A percentile compares a stretch with the other conserved stretches of the same genome.
phyloP scores from a whole-genome alignment of 2,888 invertebrate species.

The Tholera decimalis region DNA sequence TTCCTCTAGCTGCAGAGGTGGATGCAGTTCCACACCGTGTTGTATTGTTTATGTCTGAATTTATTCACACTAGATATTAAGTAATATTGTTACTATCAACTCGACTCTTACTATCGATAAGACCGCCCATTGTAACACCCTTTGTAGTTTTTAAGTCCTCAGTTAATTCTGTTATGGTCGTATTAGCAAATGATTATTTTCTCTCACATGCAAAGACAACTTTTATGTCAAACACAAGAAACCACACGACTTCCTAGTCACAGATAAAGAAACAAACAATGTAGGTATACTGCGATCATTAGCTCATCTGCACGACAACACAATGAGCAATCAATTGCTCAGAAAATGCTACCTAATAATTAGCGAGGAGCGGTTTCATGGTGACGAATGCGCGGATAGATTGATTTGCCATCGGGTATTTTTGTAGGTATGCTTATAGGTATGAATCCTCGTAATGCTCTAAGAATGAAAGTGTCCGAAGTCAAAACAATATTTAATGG shows the following conservation, averaged over 20 bases:
- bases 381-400: conserved; percentile 64
- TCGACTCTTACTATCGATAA: too few relatives aligned
- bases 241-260: conserved; percentile 24
- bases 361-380: conserved; percentile 65
- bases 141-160: too few relatives aligned
- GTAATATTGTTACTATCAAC: too few relatives aligned
- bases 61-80: too few relatives aligned
- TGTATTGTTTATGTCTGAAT: too few relatives aligned
- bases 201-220: not conserved
- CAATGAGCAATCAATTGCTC: conserved; percentile 80
- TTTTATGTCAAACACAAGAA: not conserved
- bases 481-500: too few relatives aligned
- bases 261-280: conserved; percentile 20
- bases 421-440: not conserved
- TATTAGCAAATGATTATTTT: not conserved
- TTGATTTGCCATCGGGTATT: conserved; percentile 9
- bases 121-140: too few relatives aligned
- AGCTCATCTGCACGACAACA: conserved; percentile 66
- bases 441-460: too few relatives aligned
- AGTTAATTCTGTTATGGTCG: too few relatives aligned
- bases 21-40: too few relatives aligned
- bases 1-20: too few relatives aligned
- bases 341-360: conserved; percentile 78
- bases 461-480: too few relatives aligned
- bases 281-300: conserved; percentile 53